A percentile compares a stretch with the other conserved stretches of the same genome.
These are phyloP conservation scores for Spheniscus mendiculus DNA, from an alignment of 2,113 vertebrate genomes.

Conservation along the genomic window DNA sequence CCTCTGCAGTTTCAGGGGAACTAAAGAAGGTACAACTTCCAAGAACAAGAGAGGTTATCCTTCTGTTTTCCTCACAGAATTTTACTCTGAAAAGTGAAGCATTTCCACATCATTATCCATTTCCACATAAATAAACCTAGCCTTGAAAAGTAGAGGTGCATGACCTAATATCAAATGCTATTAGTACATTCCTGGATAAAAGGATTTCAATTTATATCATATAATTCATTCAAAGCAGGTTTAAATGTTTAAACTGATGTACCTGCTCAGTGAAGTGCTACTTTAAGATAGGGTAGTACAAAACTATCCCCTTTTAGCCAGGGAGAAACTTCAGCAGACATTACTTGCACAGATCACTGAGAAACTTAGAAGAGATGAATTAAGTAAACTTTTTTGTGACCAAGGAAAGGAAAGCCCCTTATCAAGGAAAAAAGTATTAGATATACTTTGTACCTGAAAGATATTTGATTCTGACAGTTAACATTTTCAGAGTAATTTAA, in stretches of 20 bases:
- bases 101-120: background rate
- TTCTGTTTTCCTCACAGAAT: background rate
- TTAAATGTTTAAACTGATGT: background rate
- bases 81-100: background rate
- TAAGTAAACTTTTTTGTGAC: background rate
- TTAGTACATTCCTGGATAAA: background rate
- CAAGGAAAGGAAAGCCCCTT: background rate
- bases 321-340: background rate
- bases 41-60: background rate
- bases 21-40: background rate
- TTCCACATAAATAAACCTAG: background rate
- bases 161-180: background rate
- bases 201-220: background rate
- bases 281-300: background rate
- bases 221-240: background rate
- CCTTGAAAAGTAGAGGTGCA: background rate
- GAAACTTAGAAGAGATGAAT: background rate
- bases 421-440: background rate
- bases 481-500: background rate
- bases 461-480: background rate
- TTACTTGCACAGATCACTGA: background rate
- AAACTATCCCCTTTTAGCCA: background rate
- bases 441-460: background rate
- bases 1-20: background rate
- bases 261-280: background rate